phyloP scores from a whole-genome alignment of 1,140 invertebrate genomes.

The Drosophila micromelanica region DNA sequence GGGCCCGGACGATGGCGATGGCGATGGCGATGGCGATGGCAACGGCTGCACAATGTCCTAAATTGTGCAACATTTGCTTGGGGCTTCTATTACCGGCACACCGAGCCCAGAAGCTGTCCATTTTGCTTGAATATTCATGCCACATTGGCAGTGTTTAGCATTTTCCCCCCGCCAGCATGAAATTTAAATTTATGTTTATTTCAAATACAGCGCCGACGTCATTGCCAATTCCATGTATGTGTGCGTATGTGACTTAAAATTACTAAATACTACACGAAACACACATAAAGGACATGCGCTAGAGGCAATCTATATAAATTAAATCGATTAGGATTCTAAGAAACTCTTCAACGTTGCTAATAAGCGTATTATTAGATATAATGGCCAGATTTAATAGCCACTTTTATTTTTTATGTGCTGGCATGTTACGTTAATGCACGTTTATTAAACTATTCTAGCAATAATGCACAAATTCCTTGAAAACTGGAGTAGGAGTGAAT shows the following conservation, averaged over 20 bases:
- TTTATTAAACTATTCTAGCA: no score
- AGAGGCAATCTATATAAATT: not conserved
- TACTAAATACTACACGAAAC: conserved; percentile 1
- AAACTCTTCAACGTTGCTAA: not conserved
- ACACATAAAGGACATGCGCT: not conserved
- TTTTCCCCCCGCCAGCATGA: conserved; percentile 32
- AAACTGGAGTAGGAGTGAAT: no score
- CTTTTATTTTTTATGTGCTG: no score
- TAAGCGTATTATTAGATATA: not conserved
- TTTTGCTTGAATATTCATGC: conserved; percentile 69
- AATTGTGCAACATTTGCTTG: conserved; percentile 79
- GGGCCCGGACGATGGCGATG: conserved; percentile 6
- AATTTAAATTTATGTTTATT: conserved; percentile 72
- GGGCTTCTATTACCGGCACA: conserved; percentile 40
- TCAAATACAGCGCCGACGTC: conserved; percentile 33
- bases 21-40: conserved; percentile 15
- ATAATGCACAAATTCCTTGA: no score
- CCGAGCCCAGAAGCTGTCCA: conserved; percentile 36
- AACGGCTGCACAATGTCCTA: conserved; percentile 65
- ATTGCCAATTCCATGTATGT: conserved; percentile 19
- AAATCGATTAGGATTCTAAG: not conserved
- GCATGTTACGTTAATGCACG: no score
- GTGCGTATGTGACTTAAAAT: conserved; percentile 15
- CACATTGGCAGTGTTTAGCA: conserved; percentile 8
- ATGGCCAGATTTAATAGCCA: no score